Percentiles rank a stretch among this genome's conserved stretches.
phyloP scores from a whole-genome alignment of 2,797 vertebrate genomes.

The Muscicapa comitata region DNA sequence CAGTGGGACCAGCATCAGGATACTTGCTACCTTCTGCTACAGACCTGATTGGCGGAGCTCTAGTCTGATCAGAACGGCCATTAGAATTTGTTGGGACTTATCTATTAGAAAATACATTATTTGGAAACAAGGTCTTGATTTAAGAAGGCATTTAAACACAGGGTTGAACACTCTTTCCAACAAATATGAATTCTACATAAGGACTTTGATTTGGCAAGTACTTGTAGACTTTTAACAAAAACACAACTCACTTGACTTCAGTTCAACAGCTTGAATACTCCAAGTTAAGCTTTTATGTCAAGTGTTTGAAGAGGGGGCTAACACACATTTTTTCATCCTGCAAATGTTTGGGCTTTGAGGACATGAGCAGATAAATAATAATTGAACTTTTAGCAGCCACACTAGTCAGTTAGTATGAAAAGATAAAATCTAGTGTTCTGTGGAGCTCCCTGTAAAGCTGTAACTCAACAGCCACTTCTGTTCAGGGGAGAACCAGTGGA shows the following conservation, averaged over 20 bases:
- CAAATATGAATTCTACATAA: background rate
- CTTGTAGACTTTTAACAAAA: background rate
- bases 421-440: background rate
- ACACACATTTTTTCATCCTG: background rate
- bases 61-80: background rate
- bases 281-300: background rate
- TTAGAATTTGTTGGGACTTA: background rate
- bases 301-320: background rate
- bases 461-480: background rate
- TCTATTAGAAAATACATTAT: background rate
- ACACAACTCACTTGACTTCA: background rate
- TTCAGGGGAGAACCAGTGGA: background rate
- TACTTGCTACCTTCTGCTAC: background rate
- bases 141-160: background rate
- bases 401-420: background rate
- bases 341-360: background rate
- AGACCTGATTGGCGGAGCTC: background rate
- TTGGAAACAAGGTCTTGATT: background rate
- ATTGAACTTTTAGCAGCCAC: background rate
- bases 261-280: background rate
- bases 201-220: background rate
- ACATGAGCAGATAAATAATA: background rate
- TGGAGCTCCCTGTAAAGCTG: fast-evolving
- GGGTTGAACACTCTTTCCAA: background rate
- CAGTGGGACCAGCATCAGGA: background rate